Percentiles rank a stretch among this genome's conserved stretches.
These are phyloP conservation scores for Thumatha senex DNA, from an alignment of 2,888 invertebrate genomes.

Conservation along the genomic window DNA sequence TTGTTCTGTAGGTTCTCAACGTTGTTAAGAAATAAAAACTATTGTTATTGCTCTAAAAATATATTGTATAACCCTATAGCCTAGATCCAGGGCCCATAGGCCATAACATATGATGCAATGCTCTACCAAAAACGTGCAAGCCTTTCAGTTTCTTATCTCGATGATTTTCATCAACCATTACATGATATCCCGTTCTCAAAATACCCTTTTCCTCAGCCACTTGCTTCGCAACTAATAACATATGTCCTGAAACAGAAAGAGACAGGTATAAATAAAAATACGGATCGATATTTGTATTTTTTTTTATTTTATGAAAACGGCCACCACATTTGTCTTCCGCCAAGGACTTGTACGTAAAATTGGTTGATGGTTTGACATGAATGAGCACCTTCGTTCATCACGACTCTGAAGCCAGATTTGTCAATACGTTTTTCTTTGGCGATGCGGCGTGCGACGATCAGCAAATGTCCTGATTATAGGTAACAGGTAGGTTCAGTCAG, in stretches of 20 bases:
- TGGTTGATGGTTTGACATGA: slow-evolving; percentile 93
- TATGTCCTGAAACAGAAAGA: slow-evolving; percentile 83
- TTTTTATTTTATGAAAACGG: slow-evolving; percentile 72
- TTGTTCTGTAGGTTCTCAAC: no score
- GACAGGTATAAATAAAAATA: neutral
- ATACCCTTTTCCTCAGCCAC: slow-evolving; percentile 89
- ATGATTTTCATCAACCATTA: slow-evolving; percentile 59
- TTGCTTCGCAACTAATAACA: slow-evolving; percentile 90
- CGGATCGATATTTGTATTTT: neutral
- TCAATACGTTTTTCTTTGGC: slow-evolving; percentile 86
- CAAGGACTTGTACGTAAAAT: slow-evolving; percentile 94
- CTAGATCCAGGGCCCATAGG: slow-evolving; percentile 55
- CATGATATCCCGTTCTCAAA: slow-evolving; percentile 55
- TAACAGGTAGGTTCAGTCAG: neutral
- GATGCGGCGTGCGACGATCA: slow-evolving; percentile 89
- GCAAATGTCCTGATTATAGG: slow-evolving; percentile 85
- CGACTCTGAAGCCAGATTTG: slow-evolving; percentile 89
- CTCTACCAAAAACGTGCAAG: slow-evolving; percentile 61
- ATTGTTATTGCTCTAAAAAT: neutral
- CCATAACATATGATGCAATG: slow-evolving; percentile 66
- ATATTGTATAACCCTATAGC: slow-evolving; percentile 25
- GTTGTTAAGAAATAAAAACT: neutral
- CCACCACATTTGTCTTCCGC: slow-evolving; percentile 95
- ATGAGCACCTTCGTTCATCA: slow-evolving; percentile 93
- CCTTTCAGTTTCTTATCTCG: slow-evolving; percentile 41